A percentile compares a stretch with the other conserved stretches of the same genome.
Evolutionary conservation across 2,113 vertebrate species (phyloP).

Genomic region (Salvator merianae): DNA sequence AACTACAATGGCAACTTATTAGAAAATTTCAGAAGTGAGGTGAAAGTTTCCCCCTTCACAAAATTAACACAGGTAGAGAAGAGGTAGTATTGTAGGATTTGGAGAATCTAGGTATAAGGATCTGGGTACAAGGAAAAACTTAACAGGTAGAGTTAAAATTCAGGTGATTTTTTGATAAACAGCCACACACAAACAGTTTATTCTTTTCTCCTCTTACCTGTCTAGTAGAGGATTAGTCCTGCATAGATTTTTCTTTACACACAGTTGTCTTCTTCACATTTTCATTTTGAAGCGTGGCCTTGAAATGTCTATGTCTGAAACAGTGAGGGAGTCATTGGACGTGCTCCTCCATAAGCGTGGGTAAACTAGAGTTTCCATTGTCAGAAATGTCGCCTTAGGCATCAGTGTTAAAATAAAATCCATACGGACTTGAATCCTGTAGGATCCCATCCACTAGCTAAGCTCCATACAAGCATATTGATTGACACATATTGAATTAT

Average conservation of each 20-base stretch:
- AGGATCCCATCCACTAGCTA: background rate
- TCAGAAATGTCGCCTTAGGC: background rate
- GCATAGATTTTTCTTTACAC: background rate
- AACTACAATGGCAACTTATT: conserved; percentile 38
- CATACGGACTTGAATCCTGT: too few relatives aligned
- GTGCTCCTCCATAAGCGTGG: background rate
- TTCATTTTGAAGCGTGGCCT: background rate
- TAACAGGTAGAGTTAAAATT: background rate
- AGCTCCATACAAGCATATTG: background rate
- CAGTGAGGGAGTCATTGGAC: background rate
- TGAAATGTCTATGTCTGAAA: background rate
- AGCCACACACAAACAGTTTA: background rate
- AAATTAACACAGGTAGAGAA: conserved; percentile 8
- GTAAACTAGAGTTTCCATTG: background rate
- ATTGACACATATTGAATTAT: background rate
- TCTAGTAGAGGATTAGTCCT: background rate
- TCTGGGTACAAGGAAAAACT: background rate
- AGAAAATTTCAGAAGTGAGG: conserved; percentile 22
- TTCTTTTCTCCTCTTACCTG: background rate
- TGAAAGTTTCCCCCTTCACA: background rate
- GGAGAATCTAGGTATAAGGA: background rate
- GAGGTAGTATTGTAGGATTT: background rate
- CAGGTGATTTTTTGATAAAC: background rate
- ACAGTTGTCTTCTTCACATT: background rate
- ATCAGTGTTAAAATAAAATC: background rate